Evolutionary conservation across 35 echinoderm and acorn worm genomes (phyloP), one percentile per base, ranked within the genome.

Genomic region (Diadema setosum): DNA sequence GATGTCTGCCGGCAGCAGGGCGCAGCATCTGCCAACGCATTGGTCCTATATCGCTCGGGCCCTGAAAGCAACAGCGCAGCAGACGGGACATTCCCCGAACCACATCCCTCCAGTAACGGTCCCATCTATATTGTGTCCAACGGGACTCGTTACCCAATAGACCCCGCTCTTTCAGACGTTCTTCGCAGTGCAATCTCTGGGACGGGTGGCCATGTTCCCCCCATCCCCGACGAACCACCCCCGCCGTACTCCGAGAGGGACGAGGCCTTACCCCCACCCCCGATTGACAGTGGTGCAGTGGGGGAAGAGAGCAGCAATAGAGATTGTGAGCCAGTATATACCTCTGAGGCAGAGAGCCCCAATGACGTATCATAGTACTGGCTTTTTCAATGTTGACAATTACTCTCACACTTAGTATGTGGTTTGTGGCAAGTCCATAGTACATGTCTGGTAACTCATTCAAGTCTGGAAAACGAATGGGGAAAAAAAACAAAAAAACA

Each of bases 151-250:
- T 78, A 67, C 63, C 63, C 73, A 9, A 33, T 78, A 5, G 73
- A 78, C 44, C 40, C 73, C 39, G 40, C 73, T 39, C 73, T 78
- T 78, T 44, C 73, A 44, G 27, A 78, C 0, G 73, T 78, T 41
- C 44, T 78, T 41, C 30, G 73, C n/a, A 78, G 73, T 78, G 73
- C 73, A 78, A 78, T 78, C n/a, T 39, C 73, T 20, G 37, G 40
- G 37, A n/a, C 26, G 35, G 44, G 24, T 32, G 37, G 24, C 2
- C 73, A 5, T 39, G 25, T 34, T 9, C 15, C 39, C 0, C 73
- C 73, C 14, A 33, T 78, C 17, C 73, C 73, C 39, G 37, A 78
- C 37, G 73, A 78, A 39, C 73, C 73, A 42, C 73, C 73, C 14
- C 73, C 73, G 8, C 73, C 73, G 12, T 78, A 78, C 73, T 78